Evolutionary conservation across 2,888 invertebrate species (phyloP), one percentile per base, ranked within the genome.

Genomic region (Agrotis exclamationis): DNA sequence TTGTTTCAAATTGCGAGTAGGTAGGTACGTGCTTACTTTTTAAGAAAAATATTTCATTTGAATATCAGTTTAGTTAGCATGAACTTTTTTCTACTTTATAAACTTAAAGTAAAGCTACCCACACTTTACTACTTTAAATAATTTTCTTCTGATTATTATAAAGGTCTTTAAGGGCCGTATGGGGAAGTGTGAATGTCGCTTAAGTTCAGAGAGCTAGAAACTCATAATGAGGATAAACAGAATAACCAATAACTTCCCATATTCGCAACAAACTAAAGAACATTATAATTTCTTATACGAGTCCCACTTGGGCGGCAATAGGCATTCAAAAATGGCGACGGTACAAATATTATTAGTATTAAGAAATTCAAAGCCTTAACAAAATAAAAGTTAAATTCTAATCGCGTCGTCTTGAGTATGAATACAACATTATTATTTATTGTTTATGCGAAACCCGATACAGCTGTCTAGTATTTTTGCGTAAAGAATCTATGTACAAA

Each of bases 251-350:
- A 48, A 0, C 4, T 39, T 22, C 3, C 0, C 7, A 28, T 63
- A 22, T 45, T 7, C 7, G 1, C n/a, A 54, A 58, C 2, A 0
- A 16, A 1, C 11, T 1, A 18, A 51, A 22, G 0, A 59, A n/a
- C 0, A 22, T 51, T 28, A 5, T 16, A 45, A 28, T 7, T 16
- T 22, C 9, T 13, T 1, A 13, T 48, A n/a, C 1, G 5, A 56
- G 51, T 70, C 76, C 51, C 76, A 63, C 24, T 44, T 76, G 74
- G 74, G 62, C 76, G 74, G 51, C 76, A 74, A 54, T 53, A 69
- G 18, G 16, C 11, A 39, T 1, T 48, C 11, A 7, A 33, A 47
- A 22, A 20, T 47, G 2, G 16, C 13, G 3, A 22, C 39, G 7
- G 18, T 39, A 7, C 14, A 56, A 33, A 6, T 22, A 39, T 3